Base-by-base conservation (phyloP, 2,797 vertebrate genomes). In the Sebastes itinus region DNA sequence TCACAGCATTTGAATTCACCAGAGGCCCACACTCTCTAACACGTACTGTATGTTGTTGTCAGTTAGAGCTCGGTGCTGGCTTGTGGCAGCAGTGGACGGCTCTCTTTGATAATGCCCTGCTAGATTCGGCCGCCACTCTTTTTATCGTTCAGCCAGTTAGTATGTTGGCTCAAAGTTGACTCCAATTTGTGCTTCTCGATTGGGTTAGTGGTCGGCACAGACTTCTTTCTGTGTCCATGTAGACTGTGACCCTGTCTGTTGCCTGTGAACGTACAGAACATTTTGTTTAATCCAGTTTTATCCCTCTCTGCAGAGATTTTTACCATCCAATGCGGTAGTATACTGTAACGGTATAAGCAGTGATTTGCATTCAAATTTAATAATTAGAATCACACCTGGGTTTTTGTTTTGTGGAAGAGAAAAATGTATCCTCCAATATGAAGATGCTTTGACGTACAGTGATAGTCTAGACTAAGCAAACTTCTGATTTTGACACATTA, bases 151-250 rank as follows among this genome's bases (percentile, higher is more conserved):
- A 69, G 87, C 87, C 85, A 81, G 77, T 85, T 35, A 77, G 74
- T 92, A 46, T 46, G 42, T 46, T 91, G 88, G 85, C 87, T 92
- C 84, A 76, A 86, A 80, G 82, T 90, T 93, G 89, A 94, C 91
- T 92, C 89, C 91, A 90, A 90, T 93, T 93, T 93, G 89, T 52
- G 78, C 80, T 72, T 79, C 68, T 77, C 28, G 23, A 79, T 83
- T 85, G 71, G 62, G 65, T 84, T 81, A 67, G 38, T n/a, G 58
- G 75, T 78, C 61, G 7, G 77, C 72, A 89, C 78, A 84, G 85
- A 77, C 74, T 35, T 68, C 80, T 72, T 74, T 84, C 72, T 87
- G 67, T 80, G 49, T 60, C 54, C 60, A 77, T 67, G 71, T 63
- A 77, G 77, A 80, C 84, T 81, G 75, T 74, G 76, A 78, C 62